Conservation (phyloP, 64 coral and sea anemone species). For the Montipora efflorescens region DNA sequence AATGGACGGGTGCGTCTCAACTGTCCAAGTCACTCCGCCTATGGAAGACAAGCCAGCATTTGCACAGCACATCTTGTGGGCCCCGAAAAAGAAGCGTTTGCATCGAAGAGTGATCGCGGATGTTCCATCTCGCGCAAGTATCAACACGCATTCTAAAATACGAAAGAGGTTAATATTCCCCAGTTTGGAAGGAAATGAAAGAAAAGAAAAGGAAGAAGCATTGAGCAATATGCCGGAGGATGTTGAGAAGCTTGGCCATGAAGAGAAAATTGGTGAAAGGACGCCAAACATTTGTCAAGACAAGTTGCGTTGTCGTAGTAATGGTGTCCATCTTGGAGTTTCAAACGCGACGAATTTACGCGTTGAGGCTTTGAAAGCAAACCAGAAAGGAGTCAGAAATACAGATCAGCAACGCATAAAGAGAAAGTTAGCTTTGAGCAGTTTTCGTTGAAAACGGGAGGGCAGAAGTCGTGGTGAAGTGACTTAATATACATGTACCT, state of each 20-base stretch:
- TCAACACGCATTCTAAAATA: constrained; percentile 67
- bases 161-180: constrained; percentile 60
- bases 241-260: neutral
- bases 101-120: constrained; percentile 37
- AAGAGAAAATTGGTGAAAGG: constrained; percentile 13
- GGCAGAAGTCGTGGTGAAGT: neutral
- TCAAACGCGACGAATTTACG: constrained; percentile 29
- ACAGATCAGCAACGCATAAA: constrained; percentile 30
- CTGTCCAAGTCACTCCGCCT: constrained; percentile 64
- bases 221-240: neutral
- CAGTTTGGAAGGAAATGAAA: constrained; percentile 38
- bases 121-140: constrained; percentile 34
- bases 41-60: constrained; percentile 28
- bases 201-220: constrained; percentile 19
- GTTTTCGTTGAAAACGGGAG: constrained; percentile 25
- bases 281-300: constrained; percentile 31
- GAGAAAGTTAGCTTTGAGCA: constrained; percentile 64
- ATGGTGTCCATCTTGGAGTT: neutral
- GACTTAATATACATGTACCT: neutral
- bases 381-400: constrained; percentile 35
- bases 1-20: constrained; percentile 16
- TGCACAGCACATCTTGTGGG: constrained; percentile 58
- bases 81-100: constrained; percentile 70
- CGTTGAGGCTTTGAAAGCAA: neutral
- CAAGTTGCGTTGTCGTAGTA: constrained; percentile 18